Evolutionary conservation across 2,113 vertebrate species (phyloP), one percentile per base, ranked within the genome.

Genomic region (Sprattus sprattus): DNA sequence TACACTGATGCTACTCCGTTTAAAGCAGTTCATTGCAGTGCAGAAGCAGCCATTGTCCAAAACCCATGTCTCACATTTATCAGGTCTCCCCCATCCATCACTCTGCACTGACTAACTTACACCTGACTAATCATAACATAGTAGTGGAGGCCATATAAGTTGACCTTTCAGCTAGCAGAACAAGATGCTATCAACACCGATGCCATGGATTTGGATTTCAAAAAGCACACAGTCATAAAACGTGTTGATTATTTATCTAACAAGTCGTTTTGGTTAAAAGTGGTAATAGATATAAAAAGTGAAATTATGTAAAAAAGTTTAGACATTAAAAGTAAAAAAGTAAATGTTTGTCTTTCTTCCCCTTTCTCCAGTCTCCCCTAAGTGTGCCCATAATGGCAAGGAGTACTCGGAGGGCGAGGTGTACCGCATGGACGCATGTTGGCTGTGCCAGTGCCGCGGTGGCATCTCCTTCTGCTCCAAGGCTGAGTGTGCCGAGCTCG

Each of bases 391-490:
- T 91, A 91, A 94, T 18, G 94, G 91, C 54, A 94, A 94, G 85
- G 91, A 95, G 89, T 95, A 93, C 84, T 89, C 91, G 0, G 95
- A 96, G 81, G 95, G 94, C 22, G 94, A 96, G 86, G 95, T 95
- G 89, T 96, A 95, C 84, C 94, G 94, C 86, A 95, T 95, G 93
- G 95, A 96, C 88, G 89, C 92, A 47, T 96, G 95, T 89, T 96
- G 95, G 95, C 89, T 95, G 87, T 96, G 95, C 83, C 95, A 95
- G 90, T 96, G 95, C 85, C 92, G 95, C 0, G 94, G 93, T 22
- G 95, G 95, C 39, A 95, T 96, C 90, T 96, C 95, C 49, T 96
- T 96, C 91, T 96, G 95, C 89, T 95, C 95, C 90, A 96, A 95
- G 90, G 93, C 93, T 0, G 95, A 96, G 84, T 96, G 95, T 45